A percentile compares a stretch with the other conserved stretches of the same genome.
Conservation (phyloP, 2,113 vertebrate species). For the Neogobius melanostomus region DNA sequence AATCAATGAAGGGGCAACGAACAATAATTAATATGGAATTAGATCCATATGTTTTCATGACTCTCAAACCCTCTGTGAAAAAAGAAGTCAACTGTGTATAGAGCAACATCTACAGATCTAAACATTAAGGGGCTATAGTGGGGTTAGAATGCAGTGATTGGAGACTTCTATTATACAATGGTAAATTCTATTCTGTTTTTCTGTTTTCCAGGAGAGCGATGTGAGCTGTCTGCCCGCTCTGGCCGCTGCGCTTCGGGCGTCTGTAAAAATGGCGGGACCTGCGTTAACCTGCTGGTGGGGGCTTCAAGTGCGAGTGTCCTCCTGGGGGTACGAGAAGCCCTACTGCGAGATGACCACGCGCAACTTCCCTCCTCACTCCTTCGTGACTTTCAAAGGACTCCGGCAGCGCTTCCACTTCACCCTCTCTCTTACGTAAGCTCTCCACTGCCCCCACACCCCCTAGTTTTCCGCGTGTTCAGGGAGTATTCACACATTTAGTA, state of each 20-base stretch:
- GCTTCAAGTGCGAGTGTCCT: conserved; percentile 91
- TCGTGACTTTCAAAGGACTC: conserved; percentile 92
- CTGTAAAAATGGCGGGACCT: conserved; percentile 89
- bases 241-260: conserved; percentile 86
- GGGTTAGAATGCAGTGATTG: no score
- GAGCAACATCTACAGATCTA: no score
- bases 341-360: conserved; percentile 91
- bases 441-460: conserved; percentile 39
- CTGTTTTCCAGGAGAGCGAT: conserved; percentile 80
- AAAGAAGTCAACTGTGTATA: no score
- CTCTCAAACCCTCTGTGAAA: no score
- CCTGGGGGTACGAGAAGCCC: conserved; percentile 87
- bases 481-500: no score
- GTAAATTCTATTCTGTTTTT: conserved; percentile 18
- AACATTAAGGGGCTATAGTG: no score
- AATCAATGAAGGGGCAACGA: no score
- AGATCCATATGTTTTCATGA: no score
- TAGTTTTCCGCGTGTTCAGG: background rate
- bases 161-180: no score
- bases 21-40: no score
- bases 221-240: conserved; percentile 85
- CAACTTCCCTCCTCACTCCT: conserved; percentile 87
- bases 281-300: conserved; percentile 91
- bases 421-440: conserved; percentile 87
- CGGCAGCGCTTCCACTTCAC: conserved; percentile 96